phyloP scores from a whole-genome alignment of 2,797 vertebrate genomes.

The Threskiornis aethiopicus region DNA sequence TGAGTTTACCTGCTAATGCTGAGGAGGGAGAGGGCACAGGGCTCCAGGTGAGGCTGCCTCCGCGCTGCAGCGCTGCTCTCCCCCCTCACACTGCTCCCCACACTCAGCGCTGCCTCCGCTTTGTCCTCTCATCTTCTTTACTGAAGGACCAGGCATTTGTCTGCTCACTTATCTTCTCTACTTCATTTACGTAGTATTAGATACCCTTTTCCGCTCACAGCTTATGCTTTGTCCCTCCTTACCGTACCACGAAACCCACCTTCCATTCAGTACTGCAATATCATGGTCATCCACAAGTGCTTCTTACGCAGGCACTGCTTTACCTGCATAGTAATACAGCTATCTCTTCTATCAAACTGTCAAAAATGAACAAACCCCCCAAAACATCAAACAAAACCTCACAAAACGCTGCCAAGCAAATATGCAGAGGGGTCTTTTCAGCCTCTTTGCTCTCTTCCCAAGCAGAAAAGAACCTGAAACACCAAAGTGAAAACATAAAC shows the following conservation, averaged over 20 bases:
- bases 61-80: neutral
- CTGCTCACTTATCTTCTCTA: neutral
- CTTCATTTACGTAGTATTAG: neutral
- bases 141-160: neutral
- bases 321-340: neutral
- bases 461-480: neutral
- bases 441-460: neutral
- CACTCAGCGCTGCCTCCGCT: neutral
- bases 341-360: neutral
- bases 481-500: neutral
- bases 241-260: neutral
- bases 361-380: neutral
- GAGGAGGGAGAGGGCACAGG: neutral
- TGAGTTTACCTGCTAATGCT: slow-evolving; percentile 51
- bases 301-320: neutral
- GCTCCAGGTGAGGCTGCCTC: neutral
- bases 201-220: neutral
- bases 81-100: neutral
- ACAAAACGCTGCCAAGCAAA: neutral
- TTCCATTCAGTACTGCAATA: neutral
- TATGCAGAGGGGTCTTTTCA: neutral
- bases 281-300: neutral
- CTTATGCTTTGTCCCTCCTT: neutral
- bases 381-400: neutral
- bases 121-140: neutral